Evolutionary conservation across 2,113 vertebrate genomes (phyloP).

Genomic region (Recurvirostra avosetta): DNA sequence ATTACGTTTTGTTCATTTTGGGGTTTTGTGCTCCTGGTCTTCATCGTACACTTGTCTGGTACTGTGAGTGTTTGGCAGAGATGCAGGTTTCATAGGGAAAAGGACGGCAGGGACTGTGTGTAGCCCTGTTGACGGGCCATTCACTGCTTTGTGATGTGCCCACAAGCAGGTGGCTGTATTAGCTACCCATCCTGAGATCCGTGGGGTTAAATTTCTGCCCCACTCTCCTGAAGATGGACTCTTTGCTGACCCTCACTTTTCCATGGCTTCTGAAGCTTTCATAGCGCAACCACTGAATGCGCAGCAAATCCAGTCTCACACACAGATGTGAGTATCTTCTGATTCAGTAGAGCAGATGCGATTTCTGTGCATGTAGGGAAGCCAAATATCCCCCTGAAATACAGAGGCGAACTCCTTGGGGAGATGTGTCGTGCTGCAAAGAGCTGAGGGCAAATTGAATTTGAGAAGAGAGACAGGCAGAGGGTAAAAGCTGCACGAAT

Average conservation of each 20-base stretch:
- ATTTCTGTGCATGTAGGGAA: background rate
- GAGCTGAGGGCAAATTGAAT: background rate
- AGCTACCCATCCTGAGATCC: background rate
- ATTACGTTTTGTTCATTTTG: background rate
- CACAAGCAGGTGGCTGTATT: background rate
- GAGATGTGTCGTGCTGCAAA: background rate
- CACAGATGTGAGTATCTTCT: background rate
- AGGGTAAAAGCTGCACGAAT: constrained; percentile 6
- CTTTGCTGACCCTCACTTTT: background rate
- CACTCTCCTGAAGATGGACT: background rate
- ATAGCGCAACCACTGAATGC: background rate
- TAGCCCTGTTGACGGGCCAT: background rate
- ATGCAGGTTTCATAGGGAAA: background rate
- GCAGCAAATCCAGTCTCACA: background rate
- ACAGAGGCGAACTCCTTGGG: background rate
- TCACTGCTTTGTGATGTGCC: background rate
- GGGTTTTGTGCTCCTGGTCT: background rate
- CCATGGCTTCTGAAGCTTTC: background rate
- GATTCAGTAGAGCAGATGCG: background rate
- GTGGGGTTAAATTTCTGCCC: background rate
- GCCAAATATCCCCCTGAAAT: background rate
- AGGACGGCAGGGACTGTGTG: background rate
- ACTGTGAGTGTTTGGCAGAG: background rate
- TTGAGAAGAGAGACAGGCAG: background rate
- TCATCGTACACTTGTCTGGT: rapidly evolving